Conservation (phyloP, 1,140 invertebrate genomes). For the Steinernema khuongi region DNA sequence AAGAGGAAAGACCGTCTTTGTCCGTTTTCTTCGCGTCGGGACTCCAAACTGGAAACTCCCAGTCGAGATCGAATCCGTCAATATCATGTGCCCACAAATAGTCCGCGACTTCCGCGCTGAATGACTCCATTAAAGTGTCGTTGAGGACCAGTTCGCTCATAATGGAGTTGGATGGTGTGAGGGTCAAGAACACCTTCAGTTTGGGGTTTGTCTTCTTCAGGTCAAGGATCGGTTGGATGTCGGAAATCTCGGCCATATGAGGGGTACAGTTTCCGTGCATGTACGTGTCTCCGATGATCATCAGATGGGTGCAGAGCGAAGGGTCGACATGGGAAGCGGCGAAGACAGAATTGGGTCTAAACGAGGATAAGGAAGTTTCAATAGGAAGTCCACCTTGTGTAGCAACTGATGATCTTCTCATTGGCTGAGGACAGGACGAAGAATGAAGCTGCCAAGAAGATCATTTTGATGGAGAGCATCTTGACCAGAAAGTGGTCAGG, state of each 20-base stretch:
- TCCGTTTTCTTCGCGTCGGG: constrained; percentile 33
- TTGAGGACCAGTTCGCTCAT: constrained; percentile 24
- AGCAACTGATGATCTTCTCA: neutral
- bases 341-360: neutral
- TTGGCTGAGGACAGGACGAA: no score
- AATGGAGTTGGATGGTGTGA: constrained; percentile 10
- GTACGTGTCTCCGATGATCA: constrained; percentile 21
- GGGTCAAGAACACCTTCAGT: constrained; percentile 19
- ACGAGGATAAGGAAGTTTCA: neutral
- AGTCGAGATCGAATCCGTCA: constrained; percentile 48
- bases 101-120: neutral
- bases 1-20: constrained; percentile 22
- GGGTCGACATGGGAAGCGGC: neutral
- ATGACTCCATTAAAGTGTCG: constrained; percentile 14
- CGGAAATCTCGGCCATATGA: constrained; percentile 10
- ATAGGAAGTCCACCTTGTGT: neutral
- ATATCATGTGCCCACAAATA: constrained; percentile 39
- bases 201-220: constrained; percentile 20
- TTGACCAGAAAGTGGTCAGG: no score
- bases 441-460: no score
- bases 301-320: constrained; percentile 26
- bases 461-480: no score
- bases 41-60: constrained; percentile 50
- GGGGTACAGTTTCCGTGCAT: constrained; percentile 1
- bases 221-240: neutral